These are phyloP conservation scores for Corythornis leucogaster DNA, from an alignment of 2,797 vertebrate species.

Conservation along the genomic window DNA sequence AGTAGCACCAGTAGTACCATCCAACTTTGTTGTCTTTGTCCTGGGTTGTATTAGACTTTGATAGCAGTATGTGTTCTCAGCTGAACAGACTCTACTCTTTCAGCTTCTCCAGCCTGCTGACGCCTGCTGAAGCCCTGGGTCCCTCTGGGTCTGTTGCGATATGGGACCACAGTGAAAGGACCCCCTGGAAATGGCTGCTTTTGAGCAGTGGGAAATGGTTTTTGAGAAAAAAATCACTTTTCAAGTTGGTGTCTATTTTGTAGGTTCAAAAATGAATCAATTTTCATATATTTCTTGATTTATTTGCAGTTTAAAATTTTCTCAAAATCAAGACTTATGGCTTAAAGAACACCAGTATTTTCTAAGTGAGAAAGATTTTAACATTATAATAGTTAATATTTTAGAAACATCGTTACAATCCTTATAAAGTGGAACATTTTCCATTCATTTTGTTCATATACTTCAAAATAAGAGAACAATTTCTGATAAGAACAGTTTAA, in stretches of 20 bases:
- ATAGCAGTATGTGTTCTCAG: neutral
- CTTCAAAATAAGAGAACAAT: neutral
- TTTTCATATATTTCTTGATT: neutral
- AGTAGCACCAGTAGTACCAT: neutral
- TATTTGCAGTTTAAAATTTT: neutral
- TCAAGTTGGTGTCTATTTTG: neutral
- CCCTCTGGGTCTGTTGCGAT: neutral
- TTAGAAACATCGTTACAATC: neutral
- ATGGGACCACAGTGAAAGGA: neutral
- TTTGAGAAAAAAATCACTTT: neutral
- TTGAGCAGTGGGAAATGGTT: neutral
- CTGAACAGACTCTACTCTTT: neutral
- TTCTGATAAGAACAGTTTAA: neutral
- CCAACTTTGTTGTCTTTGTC: neutral
- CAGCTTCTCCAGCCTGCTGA: neutral
- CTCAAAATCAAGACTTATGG: neutral
- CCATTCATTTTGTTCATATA: neutral
- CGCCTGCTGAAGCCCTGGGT: neutral
- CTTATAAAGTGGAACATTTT: neutral
- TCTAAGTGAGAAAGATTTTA: neutral
- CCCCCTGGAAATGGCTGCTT: neutral
- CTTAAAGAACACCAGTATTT: neutral
- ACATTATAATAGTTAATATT: neutral
- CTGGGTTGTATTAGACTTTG: neutral
- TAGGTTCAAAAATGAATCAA: neutral